Evolutionary conservation across 2,888 invertebrate species (phyloP).

Genomic region (Eupeodes luniger): DNA sequence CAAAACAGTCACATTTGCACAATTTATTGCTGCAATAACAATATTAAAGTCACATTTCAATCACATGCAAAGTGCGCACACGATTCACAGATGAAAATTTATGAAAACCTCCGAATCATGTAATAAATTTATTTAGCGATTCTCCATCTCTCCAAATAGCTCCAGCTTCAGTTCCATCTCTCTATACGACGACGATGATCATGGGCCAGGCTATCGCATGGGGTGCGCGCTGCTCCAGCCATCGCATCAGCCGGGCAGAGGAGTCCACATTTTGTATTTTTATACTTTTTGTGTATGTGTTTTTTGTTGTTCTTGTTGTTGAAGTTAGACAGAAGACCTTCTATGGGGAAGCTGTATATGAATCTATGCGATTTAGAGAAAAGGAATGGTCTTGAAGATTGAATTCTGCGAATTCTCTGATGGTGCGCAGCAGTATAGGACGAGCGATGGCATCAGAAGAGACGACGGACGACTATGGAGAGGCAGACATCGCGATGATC

Average conservation of each 20-base stretch:
- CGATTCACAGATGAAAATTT: conserved; percentile 81
- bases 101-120: conserved; percentile 81
- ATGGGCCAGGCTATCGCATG: conserved; percentile 1
- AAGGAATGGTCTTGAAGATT: conserved; percentile 40
- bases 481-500: conserved; percentile 51
- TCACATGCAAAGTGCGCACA: conserved; percentile 80
- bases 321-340: conserved; percentile 5
- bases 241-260: background rate
- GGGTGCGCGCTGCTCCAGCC: conserved; percentile 20
- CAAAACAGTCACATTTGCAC: conserved; percentile 70
- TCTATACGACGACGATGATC: no score
- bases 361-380: conserved; percentile 42
- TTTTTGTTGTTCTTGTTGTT: no score
- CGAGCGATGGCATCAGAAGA: background rate
- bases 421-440: conserved; percentile 3
- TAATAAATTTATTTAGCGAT: conserved; percentile 81
- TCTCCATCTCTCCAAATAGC: conserved; percentile 35
- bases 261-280: background rate
- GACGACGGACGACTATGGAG: background rate
- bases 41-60: conserved; percentile 82
- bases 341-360: conserved; percentile 47
- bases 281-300: conserved; percentile 11
- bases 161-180: background rate
- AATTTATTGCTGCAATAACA: conserved; percentile 80
- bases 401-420: conserved; percentile 63